phyloP scores from a whole-genome alignment of 2,113 vertebrate species.

The Pardalotus punctatus region DNA sequence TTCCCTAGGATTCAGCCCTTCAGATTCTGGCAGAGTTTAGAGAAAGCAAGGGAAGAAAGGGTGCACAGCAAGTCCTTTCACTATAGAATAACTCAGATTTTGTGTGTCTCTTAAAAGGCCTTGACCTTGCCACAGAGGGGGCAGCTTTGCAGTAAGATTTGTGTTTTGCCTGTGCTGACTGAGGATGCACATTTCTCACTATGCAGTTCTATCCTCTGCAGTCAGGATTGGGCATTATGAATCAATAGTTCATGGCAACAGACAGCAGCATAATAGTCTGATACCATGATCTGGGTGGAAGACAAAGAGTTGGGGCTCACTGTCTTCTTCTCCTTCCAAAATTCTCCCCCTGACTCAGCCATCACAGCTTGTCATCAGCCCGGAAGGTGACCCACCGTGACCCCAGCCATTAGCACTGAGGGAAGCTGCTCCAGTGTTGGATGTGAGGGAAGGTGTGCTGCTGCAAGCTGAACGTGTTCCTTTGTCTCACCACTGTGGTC shows the following conservation, averaged over 20 bases:
- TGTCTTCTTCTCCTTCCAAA: neutral
- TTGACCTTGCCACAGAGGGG: neutral
- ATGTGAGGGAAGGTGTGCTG: neutral
- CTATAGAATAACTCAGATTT: neutral
- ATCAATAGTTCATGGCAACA: neutral
- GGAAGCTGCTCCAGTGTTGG: neutral
- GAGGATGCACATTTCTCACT: neutral
- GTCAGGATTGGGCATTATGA: neutral
- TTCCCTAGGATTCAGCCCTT: neutral
- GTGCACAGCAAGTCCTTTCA: neutral
- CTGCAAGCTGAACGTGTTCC: accelerated
- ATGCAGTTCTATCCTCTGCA: neutral
- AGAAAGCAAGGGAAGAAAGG: neutral
- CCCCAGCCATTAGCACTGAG: neutral
- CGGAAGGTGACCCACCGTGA: accelerated
- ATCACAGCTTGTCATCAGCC: neutral
- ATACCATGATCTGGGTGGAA: neutral
- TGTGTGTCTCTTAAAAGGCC: neutral
- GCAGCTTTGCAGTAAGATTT: neutral
- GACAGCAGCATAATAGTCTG: neutral
- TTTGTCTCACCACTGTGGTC: neutral
- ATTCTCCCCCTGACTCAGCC: neutral
- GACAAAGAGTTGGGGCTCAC: neutral
- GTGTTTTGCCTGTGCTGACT: neutral
- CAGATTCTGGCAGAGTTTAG: neutral